These are phyloP conservation scores for Pangasius djambal DNA, from an alignment of 2,797 vertebrate species.

Conservation along the genomic window DNA sequence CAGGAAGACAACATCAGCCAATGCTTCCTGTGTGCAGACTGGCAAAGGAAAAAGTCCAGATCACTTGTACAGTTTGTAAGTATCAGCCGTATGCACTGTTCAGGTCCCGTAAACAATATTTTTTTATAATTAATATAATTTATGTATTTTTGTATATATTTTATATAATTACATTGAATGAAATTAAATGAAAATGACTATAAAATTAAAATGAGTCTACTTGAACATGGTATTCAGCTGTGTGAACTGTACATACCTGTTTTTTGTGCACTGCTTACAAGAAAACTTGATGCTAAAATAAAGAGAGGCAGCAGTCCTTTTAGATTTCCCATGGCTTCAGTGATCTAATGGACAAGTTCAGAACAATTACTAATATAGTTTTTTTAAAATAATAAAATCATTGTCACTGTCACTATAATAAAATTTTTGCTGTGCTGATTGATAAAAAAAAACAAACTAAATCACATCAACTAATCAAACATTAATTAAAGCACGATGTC, in stretches of 20 bases:
- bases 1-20: conserved; percentile 81
- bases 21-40: conserved; percentile 78
- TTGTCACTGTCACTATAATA: too few relatives aligned
- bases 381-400: too few relatives aligned
- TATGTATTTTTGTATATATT: neutral
- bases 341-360: neutral
- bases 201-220: neutral
- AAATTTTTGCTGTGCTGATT: too few relatives aligned
- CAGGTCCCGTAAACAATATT: neutral
- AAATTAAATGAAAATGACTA: neutral
- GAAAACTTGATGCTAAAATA: conserved; percentile 62
- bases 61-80: neutral
- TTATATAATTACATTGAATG: too few relatives aligned
- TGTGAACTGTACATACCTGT: conserved; percentile 66
- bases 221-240: neutral
- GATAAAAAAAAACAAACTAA: too few relatives aligned
- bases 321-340: conserved; percentile 65
- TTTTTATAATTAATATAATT: neutral
- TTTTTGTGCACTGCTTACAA: conserved; percentile 59
- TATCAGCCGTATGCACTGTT: neutral
- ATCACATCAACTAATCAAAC: too few relatives aligned
- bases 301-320: conserved; percentile 62
- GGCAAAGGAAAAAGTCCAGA: conserved; percentile 17
- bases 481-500: too few relatives aligned
- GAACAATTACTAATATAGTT: neutral